A percentile compares a stretch with the other conserved stretches of the same genome.
phyloP scores from a whole-genome alignment of 2,888 invertebrate genomes.

The Platycheirus albimanus region DNA sequence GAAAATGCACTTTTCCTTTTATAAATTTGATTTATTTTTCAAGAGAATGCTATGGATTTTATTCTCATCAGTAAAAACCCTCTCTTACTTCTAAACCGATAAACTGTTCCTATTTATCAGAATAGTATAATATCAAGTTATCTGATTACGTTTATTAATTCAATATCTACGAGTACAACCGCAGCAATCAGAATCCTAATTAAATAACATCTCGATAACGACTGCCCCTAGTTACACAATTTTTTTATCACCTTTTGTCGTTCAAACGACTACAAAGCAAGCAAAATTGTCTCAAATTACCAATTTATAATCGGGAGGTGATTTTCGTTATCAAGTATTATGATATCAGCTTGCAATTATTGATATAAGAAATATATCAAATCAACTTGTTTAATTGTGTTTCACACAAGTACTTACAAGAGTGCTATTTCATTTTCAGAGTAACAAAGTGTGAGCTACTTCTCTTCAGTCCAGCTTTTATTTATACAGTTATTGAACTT shows the following conservation, averaged over 20 bases:
- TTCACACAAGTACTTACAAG: constrained; percentile 5
- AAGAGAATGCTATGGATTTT: no score
- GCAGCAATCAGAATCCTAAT: neutral
- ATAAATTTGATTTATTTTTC: no score
- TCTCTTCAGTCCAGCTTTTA: no score
- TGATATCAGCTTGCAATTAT: constrained; percentile 18
- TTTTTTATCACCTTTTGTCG: neutral
- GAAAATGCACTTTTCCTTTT: no score
- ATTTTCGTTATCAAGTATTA: constrained; percentile 50
- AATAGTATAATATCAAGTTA: no score
- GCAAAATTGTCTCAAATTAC: constrained; percentile 36
- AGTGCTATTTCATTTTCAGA: constrained; percentile 19
- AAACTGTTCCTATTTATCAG: no score
- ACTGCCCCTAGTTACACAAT: constrained; percentile 22
- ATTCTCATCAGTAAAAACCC: no score
- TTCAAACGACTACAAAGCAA: constrained; percentile 13
- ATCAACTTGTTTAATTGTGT: constrained; percentile 14
- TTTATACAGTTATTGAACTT: neutral
- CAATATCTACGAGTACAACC: neutral
- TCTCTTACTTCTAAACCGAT: no score
- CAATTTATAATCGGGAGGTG: constrained; percentile 39
- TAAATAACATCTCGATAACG: constrained; percentile 1
- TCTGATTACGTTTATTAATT: no score
- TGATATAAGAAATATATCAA: constrained; percentile 15
- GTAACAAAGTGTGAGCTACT: neutral